Conservation (phyloP, 2,113 vertebrate genomes). For the Ceyx margarethae region DNA sequence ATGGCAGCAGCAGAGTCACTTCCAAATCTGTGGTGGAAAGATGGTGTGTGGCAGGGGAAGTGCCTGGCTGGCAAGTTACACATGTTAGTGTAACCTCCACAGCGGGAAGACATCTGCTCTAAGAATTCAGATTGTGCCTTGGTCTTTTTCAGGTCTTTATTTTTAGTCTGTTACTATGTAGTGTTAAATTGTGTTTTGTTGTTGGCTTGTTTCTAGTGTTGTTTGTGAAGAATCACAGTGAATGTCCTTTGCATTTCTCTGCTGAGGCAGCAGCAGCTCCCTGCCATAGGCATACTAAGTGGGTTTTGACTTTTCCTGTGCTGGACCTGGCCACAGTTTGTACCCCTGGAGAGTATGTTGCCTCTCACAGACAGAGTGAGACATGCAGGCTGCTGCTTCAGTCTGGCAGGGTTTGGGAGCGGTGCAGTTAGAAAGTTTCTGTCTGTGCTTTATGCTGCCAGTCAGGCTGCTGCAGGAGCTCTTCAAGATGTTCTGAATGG, state of each 20-base stretch:
- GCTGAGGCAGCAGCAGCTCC: neutral
- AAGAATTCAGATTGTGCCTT: neutral
- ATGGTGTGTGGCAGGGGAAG: neutral
- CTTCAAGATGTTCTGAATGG: neutral
- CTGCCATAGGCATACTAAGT: neutral
- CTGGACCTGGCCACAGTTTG: neutral
- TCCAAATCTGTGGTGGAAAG: neutral
- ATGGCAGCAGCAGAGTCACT: neutral
- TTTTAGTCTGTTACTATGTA: neutral
- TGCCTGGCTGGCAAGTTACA: fast-evolving
- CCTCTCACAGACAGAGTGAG: neutral
- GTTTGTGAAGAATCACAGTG: neutral
- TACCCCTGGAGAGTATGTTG: neutral
- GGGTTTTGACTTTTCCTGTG: neutral
- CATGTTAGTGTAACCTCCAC: neutral
- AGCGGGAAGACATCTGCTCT: neutral
- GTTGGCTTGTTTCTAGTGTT: neutral
- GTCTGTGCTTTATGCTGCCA: neutral
- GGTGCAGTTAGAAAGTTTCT: neutral
- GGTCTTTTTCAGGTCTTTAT: neutral
- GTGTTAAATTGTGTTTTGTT: neutral
- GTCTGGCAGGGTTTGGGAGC: neutral
- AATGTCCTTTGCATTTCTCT: neutral
- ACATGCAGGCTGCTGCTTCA: neutral
- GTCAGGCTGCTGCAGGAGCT: neutral